phyloP scores from a whole-genome alignment of 1,140 invertebrate species.

The Vanessa atalanta region DNA sequence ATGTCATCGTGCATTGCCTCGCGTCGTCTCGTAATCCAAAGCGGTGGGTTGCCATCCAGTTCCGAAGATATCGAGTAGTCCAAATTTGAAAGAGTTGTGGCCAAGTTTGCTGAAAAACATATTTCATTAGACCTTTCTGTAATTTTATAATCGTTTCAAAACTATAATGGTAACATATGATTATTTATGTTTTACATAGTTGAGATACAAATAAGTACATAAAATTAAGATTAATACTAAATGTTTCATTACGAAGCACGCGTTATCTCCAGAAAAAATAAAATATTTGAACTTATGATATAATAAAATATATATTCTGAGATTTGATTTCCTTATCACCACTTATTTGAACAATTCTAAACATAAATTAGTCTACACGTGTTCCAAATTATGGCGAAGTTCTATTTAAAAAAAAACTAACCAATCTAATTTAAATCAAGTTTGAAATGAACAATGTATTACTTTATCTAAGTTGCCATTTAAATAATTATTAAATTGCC shows the following conservation, averaged over 20 bases:
- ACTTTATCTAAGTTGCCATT: too few species aligned
- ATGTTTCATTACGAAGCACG: too few species aligned
- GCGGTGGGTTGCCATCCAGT: constrained; percentile 88
- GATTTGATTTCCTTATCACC: not conserved
- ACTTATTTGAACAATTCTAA: not conserved
- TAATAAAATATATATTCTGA: too few species aligned
- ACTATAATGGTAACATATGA: too few species aligned
- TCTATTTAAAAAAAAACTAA: not conserved
- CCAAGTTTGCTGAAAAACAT: constrained; percentile 83
- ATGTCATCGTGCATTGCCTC: constrained; percentile 84
- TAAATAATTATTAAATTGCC: not conserved
- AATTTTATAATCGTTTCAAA: not conserved
- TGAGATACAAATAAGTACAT: too few species aligned
- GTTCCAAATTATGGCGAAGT: not conserved
- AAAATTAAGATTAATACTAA: too few species aligned
- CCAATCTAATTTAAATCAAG: too few species aligned
- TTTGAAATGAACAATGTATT: too few species aligned
- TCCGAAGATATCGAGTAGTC: constrained; percentile 85
- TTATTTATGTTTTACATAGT: too few species aligned
- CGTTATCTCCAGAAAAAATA: too few species aligned
- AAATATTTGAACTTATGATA: too few species aligned
- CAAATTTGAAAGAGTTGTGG: constrained; percentile 85
- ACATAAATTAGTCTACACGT: not conserved
- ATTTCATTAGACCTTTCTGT: not conserved
- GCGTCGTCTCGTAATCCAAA: constrained; percentile 87